Evolutionary conservation across 2,113 vertebrate species (phyloP), one percentile per base, ranked within the genome.

Genomic region (Esox niger): DNA sequence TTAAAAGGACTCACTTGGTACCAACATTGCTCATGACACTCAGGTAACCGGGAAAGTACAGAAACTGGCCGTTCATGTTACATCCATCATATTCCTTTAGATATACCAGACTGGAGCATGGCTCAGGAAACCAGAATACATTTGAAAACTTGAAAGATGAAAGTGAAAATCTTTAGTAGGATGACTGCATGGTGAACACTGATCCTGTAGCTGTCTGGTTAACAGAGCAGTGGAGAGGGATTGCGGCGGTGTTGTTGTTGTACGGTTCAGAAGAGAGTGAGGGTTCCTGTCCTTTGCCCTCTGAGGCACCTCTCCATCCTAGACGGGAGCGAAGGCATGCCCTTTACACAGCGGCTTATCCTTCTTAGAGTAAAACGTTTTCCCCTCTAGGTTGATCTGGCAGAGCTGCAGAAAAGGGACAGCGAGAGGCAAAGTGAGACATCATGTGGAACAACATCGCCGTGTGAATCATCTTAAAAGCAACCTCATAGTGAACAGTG

Each of bases 301-400:
- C 58, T 35, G 52, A 21, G 25, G 26, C 27, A 29, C 17, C 32
- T 55, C 57, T 62, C 49, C 23, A 20, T 62, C 47, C 97, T 93
- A 99, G 79, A 99, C 94, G 0, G 96, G 93, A 79, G 97, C 94
- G 76, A 99, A 99, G 82, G 97, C 97, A 0, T 99, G 97, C 90
- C 94, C 95, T 93, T 99, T 99, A 93, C 97, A 99, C 78, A 99
- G 92, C 0, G 97, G 97, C 88, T 98, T 99, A 90, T 98, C 96
- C 88, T 98, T 98, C 93, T 98, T 98, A 71, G 96, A 98, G 86
- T 95, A 99, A 92, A 99, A 99, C 0, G 97, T 98, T 91, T 99
- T 99, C 79, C 97, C 97, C 94, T 99, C 97, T 89, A 99, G 88
- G 90, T 98, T 99, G 84, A 95, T 92, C 83, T 99, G 96, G 91